A percentile compares a stretch with the other conserved stretches of the same genome.
phyloP scores from a whole-genome alignment of 2,888 invertebrate genomes.

The Sinhomidia bicolor region DNA sequence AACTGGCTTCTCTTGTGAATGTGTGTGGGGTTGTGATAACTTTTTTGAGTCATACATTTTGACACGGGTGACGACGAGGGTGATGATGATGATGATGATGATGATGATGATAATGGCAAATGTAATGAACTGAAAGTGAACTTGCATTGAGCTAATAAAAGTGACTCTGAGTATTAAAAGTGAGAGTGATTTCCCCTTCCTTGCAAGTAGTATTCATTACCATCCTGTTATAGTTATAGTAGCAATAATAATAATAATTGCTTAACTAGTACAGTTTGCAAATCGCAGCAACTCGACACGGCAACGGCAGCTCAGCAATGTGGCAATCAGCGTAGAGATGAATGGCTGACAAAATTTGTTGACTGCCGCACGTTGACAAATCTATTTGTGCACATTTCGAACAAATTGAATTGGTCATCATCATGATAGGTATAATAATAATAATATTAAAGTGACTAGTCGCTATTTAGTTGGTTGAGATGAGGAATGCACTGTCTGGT shows the following conservation, averaged over 20 bases:
- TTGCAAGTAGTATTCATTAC: conserved; percentile 62
- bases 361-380: too few species aligned
- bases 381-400: too few species aligned
- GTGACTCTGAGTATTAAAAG: conserved; percentile 73
- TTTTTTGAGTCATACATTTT: neutral
- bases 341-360: neutral
- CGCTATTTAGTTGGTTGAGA: too few species aligned
- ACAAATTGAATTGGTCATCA: too few species aligned
- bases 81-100: neutral
- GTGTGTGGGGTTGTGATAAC: neutral
- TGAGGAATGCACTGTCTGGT: too few species aligned
- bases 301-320: conserved; percentile 4
- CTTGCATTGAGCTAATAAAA: conserved; percentile 67
- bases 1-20: too few species aligned
- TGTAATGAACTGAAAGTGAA: conserved; percentile 67
- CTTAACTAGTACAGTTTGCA: conserved; percentile 26
- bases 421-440: too few species aligned
- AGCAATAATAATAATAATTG: too few species aligned
- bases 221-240: conserved; percentile 66
- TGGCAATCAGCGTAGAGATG: conserved; percentile 1
- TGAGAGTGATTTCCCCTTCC: conserved; percentile 76
- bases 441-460: too few species aligned
- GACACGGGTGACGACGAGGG: neutral
- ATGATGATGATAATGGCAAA: neutral
- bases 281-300: neutral